A percentile compares a stretch with the other conserved stretches of the same genome.
Conservation (phyloP, 2,113 vertebrate species). For the Hippoglossus stenolepis region DNA sequence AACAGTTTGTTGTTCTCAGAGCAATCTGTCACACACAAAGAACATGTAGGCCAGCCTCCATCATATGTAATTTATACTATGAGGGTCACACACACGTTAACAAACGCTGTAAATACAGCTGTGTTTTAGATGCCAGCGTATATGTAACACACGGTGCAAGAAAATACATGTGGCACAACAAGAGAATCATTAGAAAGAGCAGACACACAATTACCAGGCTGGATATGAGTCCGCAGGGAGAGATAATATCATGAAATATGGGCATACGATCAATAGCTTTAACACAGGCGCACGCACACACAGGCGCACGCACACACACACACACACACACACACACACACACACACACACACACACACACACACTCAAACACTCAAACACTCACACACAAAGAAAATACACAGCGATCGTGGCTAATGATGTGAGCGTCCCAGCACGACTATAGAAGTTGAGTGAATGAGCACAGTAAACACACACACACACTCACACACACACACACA, state of each 20-base stretch:
- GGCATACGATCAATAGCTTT: slow-evolving; percentile 36
- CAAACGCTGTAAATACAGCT: background rate
- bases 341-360: background rate
- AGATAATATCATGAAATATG: slow-evolving; percentile 28
- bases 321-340: slow-evolving; percentile 14
- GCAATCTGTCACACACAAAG: slow-evolving; percentile 38
- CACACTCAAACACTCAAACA: slow-evolving; percentile 17
- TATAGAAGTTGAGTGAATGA: slow-evolving; percentile 16
- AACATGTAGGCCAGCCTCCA: background rate
- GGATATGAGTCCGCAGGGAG: slow-evolving; percentile 23
- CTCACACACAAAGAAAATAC: background rate
- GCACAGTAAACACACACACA: background rate
- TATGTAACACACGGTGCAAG: background rate
- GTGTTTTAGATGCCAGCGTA: slow-evolving; percentile 9
- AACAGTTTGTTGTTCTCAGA: slow-evolving; percentile 48
- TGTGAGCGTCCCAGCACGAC: slow-evolving; percentile 7
- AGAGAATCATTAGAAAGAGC: background rate
- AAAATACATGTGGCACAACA: background rate
- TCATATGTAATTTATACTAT: slow-evolving; percentile 13
- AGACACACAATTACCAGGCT: slow-evolving; percentile 12
- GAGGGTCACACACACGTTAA: background rate
- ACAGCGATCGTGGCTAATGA: slow-evolving; percentile 11
- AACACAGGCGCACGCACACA: background rate
- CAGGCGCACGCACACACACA: background rate
- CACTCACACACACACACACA: background rate